A percentile compares a stretch with the other conserved stretches of the same genome.
Evolutionary conservation across 2,888 invertebrate species (phyloP).

Genomic region (Agonopterix subpropinquella): DNA sequence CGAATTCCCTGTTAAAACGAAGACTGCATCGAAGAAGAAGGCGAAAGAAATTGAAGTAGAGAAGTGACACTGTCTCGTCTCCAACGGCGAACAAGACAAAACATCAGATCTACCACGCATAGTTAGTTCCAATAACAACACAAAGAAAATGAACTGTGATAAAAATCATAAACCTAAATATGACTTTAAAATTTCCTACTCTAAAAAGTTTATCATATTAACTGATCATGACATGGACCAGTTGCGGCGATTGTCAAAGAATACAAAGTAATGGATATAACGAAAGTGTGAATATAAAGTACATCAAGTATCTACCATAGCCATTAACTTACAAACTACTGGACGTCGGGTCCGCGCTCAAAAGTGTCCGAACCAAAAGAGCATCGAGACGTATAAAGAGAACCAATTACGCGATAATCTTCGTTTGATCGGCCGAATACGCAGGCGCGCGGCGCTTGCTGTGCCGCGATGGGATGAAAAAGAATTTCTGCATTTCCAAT

Average conservation of each 20-base stretch:
- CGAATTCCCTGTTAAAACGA: slow-evolving; percentile 10
- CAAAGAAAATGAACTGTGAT: slow-evolving; percentile 41
- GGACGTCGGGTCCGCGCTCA: too few species aligned
- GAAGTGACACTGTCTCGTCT: slow-evolving; percentile 47
- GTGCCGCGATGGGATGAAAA: too few species aligned
- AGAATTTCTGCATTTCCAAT: too few species aligned
- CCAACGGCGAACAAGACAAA: slow-evolving; percentile 8
- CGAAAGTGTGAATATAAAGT: not conserved
- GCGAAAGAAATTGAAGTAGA: slow-evolving; percentile 39
- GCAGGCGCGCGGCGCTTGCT: too few species aligned
- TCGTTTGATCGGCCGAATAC: too few species aligned
- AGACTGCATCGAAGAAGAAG: slow-evolving; percentile 20
- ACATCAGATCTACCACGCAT: slow-evolving; percentile 21
- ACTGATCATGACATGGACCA: slow-evolving; percentile 38
- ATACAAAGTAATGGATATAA: slow-evolving; percentile 12
- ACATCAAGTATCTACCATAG: too few species aligned
- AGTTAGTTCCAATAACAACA: slow-evolving; percentile 19
- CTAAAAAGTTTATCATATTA: slow-evolving; percentile 31
- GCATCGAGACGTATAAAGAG: too few species aligned
- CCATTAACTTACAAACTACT: too few species aligned
- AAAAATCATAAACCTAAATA: slow-evolving; percentile 33
- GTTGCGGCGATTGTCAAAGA: slow-evolving; percentile 33
- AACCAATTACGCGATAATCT: too few species aligned
- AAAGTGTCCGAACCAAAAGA: too few species aligned
- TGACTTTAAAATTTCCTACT: slow-evolving; percentile 35